Evolutionary conservation across 2,888 invertebrate species (phyloP).

Genomic region (Limnephilus lunatus): DNA sequence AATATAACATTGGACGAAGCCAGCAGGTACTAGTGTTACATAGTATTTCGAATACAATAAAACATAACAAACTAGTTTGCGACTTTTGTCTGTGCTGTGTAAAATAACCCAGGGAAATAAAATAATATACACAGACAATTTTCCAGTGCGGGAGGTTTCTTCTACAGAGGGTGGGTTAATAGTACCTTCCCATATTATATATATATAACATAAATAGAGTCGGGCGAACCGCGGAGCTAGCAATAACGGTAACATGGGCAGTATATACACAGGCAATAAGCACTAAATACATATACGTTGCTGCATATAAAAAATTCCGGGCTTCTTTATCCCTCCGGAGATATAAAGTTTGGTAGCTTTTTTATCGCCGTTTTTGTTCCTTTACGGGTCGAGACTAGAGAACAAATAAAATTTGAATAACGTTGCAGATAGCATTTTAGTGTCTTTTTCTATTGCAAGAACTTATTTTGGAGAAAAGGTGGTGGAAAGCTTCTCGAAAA

Average conservation of each 20-base stretch:
- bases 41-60: no score
- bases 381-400: slow-evolving; percentile 36
- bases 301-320: not conserved
- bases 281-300: not conserved
- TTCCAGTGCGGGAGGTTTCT: slow-evolving; percentile 5
- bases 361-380: slow-evolving; percentile 25
- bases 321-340: slow-evolving; percentile 27
- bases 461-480: slow-evolving; percentile 20
- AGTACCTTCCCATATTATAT: not conserved
- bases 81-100: not conserved
- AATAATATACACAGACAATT: slow-evolving; percentile 14
- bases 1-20: no score
- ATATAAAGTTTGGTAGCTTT: slow-evolving; percentile 29
- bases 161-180: not conserved
- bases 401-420: slow-evolving; percentile 45
- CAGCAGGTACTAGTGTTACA: no score
- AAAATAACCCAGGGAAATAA: not conserved
- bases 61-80: not conserved
- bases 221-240: slow-evolving; percentile 9
- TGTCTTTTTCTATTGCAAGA: slow-evolving; percentile 35
- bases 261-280: not conserved
- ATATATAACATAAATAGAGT: not conserved
- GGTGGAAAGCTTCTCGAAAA: not conserved
- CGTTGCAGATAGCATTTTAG: slow-evolving; percentile 18
- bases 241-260: not conserved